Percentiles rank a stretch among this genome's conserved stretches.
Conservation (phyloP, 2,888 invertebrate species). For the Oligia fasciuncula region DNA sequence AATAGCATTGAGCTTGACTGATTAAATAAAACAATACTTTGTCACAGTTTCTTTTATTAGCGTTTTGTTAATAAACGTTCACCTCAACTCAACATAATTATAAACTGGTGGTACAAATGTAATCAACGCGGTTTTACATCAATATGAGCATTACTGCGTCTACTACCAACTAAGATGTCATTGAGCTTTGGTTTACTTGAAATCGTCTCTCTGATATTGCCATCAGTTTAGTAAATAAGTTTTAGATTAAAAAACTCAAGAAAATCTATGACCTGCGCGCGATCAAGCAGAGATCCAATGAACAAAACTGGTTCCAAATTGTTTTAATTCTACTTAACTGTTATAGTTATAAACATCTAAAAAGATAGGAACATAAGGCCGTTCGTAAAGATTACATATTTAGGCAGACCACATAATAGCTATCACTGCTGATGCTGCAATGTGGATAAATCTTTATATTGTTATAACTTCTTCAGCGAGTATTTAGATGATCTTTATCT, state of each 20-base stretch:
- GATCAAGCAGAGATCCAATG: slow-evolving; percentile 27
- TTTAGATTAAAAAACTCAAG: slow-evolving; percentile 46
- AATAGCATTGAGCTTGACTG: background rate
- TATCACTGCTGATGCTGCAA: slow-evolving; percentile 14
- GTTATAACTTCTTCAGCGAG: slow-evolving; percentile 52
- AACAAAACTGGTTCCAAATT: slow-evolving; percentile 57
- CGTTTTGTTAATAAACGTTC: slow-evolving; percentile 87
- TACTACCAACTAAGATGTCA: slow-evolving; percentile 67
- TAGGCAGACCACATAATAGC: slow-evolving; percentile 50
- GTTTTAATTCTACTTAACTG: slow-evolving; percentile 59
- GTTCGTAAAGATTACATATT: slow-evolving; percentile 54
- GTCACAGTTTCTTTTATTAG: slow-evolving; percentile 84
- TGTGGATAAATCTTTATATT: slow-evolving; percentile 42
- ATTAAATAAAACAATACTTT: slow-evolving; percentile 66
- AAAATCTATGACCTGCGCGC: slow-evolving; percentile 33
- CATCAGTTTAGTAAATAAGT: slow-evolving; percentile 54
- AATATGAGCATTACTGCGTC: slow-evolving; percentile 67
- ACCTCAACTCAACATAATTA: slow-evolving; percentile 79
- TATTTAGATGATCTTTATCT: slow-evolving; percentile 61
- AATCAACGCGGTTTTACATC: slow-evolving; percentile 75
- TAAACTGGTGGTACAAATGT: slow-evolving; percentile 79
- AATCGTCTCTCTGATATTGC: slow-evolving; percentile 53
- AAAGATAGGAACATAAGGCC: slow-evolving; percentile 63
- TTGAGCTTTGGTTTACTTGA: slow-evolving; percentile 82
- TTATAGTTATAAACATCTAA: slow-evolving; percentile 62